phyloP scores from a whole-genome alignment of 2,797 vertebrate species.

The Myoxocephalus aenaeus region DNA sequence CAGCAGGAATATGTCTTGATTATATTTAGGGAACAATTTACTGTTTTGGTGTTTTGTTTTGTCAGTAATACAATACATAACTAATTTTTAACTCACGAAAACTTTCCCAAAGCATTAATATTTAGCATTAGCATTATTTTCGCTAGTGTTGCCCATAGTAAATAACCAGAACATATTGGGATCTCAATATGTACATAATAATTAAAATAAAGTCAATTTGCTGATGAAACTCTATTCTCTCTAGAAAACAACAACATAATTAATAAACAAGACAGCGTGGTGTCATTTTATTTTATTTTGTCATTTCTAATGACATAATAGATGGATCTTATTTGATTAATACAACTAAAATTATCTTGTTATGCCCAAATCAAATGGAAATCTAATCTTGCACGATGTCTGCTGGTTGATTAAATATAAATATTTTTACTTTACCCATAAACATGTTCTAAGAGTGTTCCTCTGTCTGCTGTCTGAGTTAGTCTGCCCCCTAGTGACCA shows the following conservation, averaged over 20 bases:
- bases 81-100: not conserved
- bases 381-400: not conserved
- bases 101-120: not conserved
- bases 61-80: no score
- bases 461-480: not conserved
- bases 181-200: not conserved
- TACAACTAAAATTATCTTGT: not conserved
- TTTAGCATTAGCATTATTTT: not conserved
- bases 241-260: not conserved
- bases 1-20: not conserved
- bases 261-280: not conserved
- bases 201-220: not conserved
- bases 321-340: not conserved
- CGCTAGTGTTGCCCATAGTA: not conserved
- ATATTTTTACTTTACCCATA: not conserved
- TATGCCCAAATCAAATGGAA: not conserved
- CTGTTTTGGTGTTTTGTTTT: not conserved
- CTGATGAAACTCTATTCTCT: not conserved
- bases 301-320: not conserved
- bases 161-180: no score
- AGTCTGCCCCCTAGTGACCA: slow-evolving; percentile 4
- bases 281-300: not conserved
- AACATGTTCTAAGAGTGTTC: not conserved
- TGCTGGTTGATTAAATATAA: not conserved
- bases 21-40: not conserved